Conservation (phyloP, 2,113 vertebrate species). For the Prunella fulvescens region DNA sequence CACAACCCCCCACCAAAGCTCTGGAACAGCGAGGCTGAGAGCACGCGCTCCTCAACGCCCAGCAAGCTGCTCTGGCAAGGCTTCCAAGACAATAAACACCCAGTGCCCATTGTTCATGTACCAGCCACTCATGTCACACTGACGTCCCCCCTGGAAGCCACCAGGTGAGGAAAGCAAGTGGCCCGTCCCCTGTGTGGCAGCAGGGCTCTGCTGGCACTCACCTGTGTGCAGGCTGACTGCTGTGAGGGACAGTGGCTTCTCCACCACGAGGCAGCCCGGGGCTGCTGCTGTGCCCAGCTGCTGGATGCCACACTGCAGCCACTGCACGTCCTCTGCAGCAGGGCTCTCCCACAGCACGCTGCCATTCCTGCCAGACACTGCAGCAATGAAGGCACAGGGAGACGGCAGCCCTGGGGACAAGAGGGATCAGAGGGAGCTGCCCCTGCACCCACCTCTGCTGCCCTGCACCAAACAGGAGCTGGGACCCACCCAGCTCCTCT, state of each 20-base stretch:
- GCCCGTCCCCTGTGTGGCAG: neutral
- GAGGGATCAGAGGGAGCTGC: neutral
- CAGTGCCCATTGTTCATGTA: neutral
- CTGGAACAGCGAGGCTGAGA: neutral
- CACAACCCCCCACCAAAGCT: neutral
- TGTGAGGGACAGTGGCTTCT: constrained; percentile 37
- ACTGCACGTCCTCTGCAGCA: constrained; percentile 71
- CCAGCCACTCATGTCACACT: neutral
- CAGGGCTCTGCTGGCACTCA: constrained; percentile 22
- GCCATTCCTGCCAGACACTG: constrained; percentile 83
- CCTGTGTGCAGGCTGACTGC: constrained; percentile 74
- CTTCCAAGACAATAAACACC: neutral
- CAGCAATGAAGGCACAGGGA: constrained; percentile 79
- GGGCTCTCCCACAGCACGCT: constrained; percentile 79
- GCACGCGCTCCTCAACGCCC: neutral
- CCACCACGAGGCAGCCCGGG: constrained; percentile 76
- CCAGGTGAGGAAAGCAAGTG: neutral
- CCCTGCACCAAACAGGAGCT: accelerated
- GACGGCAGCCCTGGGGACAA: constrained; percentile 74
- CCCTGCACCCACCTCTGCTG: neutral
- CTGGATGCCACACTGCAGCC: constrained; percentile 76
- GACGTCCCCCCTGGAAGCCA: neutral
- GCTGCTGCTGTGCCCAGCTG: neutral
- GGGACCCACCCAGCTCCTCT: neutral
- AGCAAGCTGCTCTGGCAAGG: neutral